A percentile compares a stretch with the other conserved stretches of the same genome.
Conservation (phyloP, 2,888 invertebrate species). For the Ormia ochracea region DNA sequence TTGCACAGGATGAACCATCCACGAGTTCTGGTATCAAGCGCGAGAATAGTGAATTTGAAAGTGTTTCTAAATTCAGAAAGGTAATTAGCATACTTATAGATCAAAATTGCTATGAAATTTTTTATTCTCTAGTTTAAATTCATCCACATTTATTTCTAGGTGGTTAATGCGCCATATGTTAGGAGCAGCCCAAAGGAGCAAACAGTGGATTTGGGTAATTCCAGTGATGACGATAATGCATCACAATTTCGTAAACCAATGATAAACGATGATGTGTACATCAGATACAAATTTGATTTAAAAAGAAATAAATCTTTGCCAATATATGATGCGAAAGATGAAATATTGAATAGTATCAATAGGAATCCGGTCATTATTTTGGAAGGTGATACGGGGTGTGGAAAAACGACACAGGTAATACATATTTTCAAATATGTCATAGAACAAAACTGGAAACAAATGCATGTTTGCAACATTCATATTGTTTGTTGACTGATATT, state of each 20-base stretch:
- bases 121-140: too few relatives aligned
- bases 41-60: slow-evolving; percentile 67
- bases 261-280: slow-evolving; percentile 68
- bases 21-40: slow-evolving; percentile 68
- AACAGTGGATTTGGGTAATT: slow-evolving; percentile 68
- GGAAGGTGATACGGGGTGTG: slow-evolving; percentile 96
- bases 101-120: too few relatives aligned
- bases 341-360: slow-evolving; percentile 83
- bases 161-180: too few relatives aligned
- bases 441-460: too few relatives aligned
- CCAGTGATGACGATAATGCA: slow-evolving; percentile 52
- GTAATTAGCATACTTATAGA: too few relatives aligned
- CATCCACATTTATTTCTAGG: too few relatives aligned
- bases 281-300: slow-evolving; percentile 70
- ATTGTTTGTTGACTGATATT: too few relatives aligned
- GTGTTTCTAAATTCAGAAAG: slow-evolving; percentile 25
- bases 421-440: too few relatives aligned
- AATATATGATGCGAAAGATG: slow-evolving; percentile 69
- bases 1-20: slow-evolving; percentile 23
- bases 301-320: slow-evolving; percentile 71
- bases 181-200: too few relatives aligned
- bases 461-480: too few relatives aligned
- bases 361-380: slow-evolving; percentile 85
- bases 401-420: slow-evolving; percentile 88
- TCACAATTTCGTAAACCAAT: slow-evolving; percentile 57